These are phyloP conservation scores for Diaprepes abbreviatus DNA, from an alignment of 2,888 invertebrate species.

Conservation along the genomic window DNA sequence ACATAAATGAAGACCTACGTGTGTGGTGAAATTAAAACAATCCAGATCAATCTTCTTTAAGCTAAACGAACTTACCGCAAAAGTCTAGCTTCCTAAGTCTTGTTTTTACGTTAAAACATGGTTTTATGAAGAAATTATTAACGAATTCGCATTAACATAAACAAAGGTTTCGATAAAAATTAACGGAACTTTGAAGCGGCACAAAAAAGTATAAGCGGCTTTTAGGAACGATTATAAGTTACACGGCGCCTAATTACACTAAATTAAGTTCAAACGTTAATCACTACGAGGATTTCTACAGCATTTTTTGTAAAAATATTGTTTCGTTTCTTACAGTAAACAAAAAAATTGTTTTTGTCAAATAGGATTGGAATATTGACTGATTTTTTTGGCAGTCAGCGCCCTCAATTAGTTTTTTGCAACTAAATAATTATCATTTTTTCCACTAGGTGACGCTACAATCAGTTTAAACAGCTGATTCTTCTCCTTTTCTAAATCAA, in stretches of 20 bases:
- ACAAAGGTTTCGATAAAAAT: slow-evolving; percentile 36
- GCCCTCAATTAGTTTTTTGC: background rate
- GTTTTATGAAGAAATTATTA: background rate
- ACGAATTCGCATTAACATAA: slow-evolving; percentile 24
- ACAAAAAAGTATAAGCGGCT: background rate
- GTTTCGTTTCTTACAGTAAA: slow-evolving; percentile 60
- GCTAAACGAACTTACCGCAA: slow-evolving; percentile 12
- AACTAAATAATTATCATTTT: background rate
- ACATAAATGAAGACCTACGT: slow-evolving; percentile 15
- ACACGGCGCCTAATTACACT: background rate
- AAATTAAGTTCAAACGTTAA: background rate
- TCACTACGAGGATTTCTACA: background rate
- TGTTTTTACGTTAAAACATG: slow-evolving; percentile 23
- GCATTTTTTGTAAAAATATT: slow-evolving; percentile 12
- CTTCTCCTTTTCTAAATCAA: background rate
- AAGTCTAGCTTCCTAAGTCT: background rate
- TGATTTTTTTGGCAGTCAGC: slow-evolving; percentile 49
- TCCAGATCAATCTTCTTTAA: background rate
- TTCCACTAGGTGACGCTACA: background rate
- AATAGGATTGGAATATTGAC: slow-evolving; percentile 64
- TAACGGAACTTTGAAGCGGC: slow-evolving; percentile 28
- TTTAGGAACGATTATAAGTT: background rate
- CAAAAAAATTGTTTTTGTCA: slow-evolving; percentile 63
- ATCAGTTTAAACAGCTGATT: background rate
- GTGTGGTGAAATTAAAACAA: slow-evolving; percentile 15